These are phyloP conservation scores for Celastrina argiolus DNA, from an alignment of 2,888 invertebrate genomes.

Conservation along the genomic window DNA sequence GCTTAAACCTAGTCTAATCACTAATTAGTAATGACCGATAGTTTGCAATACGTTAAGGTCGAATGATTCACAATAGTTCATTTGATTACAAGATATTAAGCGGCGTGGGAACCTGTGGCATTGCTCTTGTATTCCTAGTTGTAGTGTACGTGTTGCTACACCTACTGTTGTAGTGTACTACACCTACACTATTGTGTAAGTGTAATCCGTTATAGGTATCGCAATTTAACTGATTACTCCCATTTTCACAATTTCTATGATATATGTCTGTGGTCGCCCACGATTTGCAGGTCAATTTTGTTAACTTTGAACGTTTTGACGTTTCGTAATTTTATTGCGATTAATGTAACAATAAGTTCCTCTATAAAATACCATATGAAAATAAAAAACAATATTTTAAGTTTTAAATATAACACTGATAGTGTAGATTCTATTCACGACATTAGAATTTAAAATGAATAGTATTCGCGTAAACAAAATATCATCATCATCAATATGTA, in stretches of 20 bases:
- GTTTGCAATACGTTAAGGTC: slow-evolving; percentile 14
- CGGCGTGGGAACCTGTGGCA: slow-evolving; percentile 25
- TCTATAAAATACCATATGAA: too few species aligned
- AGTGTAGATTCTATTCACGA: too few species aligned
- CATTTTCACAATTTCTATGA: neutral
- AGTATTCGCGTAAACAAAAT: too few species aligned
- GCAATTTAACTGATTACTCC: slow-evolving; percentile 1
- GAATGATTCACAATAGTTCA: slow-evolving; percentile 23
- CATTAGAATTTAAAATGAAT: too few species aligned
- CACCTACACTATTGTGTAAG: slow-evolving; percentile 15
- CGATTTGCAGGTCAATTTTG: neutral
- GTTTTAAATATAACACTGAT: too few species aligned
- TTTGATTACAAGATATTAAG: slow-evolving; percentile 21
- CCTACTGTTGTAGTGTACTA: neutral
- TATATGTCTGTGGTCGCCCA: neutral
- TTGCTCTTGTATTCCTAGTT: slow-evolving; percentile 21
- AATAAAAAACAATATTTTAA: neutral
- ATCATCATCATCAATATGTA: too few species aligned
- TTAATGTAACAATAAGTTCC: neutral
- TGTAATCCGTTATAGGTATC: neutral
- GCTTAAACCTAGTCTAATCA: neutral
- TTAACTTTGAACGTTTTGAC: neutral
- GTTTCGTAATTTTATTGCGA: neutral
- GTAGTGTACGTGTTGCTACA: neutral
- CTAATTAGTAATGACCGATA: slow-evolving; percentile 7